These are phyloP conservation scores for Hydractinia symbiolongicarpus DNA, from an alignment of 30 jellyfish, hydroid and myxozoan species.

Conservation along the genomic window DNA sequence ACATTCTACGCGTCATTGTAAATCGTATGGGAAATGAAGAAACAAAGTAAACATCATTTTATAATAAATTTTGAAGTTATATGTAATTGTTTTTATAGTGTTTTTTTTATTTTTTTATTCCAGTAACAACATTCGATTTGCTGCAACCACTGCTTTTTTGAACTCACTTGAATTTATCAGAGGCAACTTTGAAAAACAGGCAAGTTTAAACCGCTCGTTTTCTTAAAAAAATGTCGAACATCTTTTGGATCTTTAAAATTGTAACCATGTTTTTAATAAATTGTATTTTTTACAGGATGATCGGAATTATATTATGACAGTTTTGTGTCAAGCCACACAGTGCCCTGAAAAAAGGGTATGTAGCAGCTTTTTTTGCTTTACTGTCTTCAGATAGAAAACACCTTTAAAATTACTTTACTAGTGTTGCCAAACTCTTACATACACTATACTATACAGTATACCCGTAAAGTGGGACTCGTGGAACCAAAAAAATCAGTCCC, in stretches of 20 bases:
- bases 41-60: conserved; percentile 41
- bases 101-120: not conserved
- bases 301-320: conserved; percentile 75
- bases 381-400: no score
- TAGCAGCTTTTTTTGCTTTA: no score
- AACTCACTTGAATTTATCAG: conserved; percentile 87
- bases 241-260: no score
- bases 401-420: no score
- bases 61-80: not conserved
- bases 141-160: conserved; percentile 91
- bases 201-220: not conserved
- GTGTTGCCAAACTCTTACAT: no score
- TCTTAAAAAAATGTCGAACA: not conserved
- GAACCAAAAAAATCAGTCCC: no score
- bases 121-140: conserved; percentile 64
- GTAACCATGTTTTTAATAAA: not conserved
- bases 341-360: conserved; percentile 62
- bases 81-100: not conserved
- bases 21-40: conserved; percentile 78
- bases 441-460: no score
- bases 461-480: no score
- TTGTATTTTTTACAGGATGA: conserved; percentile 41
- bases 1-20: conserved; percentile 66
- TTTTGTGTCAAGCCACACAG: conserved; percentile 87
- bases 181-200: conserved; percentile 83